phyloP scores from a whole-genome alignment of 2,113 vertebrate genomes.

The Archilochus colubris region DNA sequence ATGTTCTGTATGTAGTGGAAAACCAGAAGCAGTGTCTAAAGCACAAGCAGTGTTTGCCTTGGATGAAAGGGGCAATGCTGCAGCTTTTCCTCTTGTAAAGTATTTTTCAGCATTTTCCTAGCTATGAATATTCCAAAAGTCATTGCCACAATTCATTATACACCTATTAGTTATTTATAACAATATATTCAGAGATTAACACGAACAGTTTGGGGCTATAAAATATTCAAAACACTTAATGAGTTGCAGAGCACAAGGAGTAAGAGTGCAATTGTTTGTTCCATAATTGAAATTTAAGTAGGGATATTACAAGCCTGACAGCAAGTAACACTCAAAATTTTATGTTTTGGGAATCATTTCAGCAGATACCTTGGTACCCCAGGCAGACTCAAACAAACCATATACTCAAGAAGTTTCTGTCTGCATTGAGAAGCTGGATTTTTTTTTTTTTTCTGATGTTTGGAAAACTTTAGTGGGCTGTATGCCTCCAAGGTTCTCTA shows the following conservation, averaged over 20 bases:
- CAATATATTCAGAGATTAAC: conserved; percentile 47
- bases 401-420: not conserved
- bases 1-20: not conserved
- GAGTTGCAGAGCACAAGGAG: not conserved
- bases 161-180: conserved; percentile 63
- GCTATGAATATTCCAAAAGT: conserved; percentile 18
- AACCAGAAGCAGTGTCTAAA: not conserved
- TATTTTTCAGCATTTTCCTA: not conserved
- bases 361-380: not conserved
- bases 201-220: conserved; percentile 28
- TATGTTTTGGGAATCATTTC: not conserved
- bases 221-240: conserved; percentile 63
- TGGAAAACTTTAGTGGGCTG: not conserved
- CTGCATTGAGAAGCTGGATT: not conserved
- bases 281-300: conserved; percentile 65
- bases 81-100: not conserved
- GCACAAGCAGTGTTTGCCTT: not conserved
- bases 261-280: conserved; percentile 14
- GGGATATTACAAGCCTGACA: conserved; percentile 48
- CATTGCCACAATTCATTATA: conserved; percentile 14
- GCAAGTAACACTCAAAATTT: not conserved
- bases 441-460: too few species aligned
- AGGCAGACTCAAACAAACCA: not conserved
- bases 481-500: not conserved
- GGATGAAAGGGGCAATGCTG: not conserved